Percentiles rank a stretch among this genome's conserved stretches.
Conservation (phyloP, 1,140 invertebrate genomes). For the Brachionus sp. region DNA sequence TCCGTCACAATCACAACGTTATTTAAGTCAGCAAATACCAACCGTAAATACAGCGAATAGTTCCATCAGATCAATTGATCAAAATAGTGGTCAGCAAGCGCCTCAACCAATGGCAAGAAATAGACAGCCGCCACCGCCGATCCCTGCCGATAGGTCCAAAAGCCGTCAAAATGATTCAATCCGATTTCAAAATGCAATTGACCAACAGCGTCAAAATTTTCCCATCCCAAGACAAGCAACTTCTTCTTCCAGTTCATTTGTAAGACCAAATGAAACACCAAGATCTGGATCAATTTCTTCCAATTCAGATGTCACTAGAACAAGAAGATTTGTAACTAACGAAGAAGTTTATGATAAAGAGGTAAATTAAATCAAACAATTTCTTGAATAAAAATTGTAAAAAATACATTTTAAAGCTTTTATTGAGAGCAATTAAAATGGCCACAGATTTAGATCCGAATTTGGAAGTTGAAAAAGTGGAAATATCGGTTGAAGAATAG, state of each 20-base stretch:
- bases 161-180: background rate
- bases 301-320: background rate
- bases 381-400: background rate
- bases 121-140: conserved; percentile 13
- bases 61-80: background rate
- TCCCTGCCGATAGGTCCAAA: conserved; percentile 6
- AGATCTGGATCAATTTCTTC: conserved; percentile 3
- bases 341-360: conserved; percentile 20
- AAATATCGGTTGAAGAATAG: conserved; percentile 32
- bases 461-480: conserved; percentile 38
- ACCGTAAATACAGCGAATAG: background rate
- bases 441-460: conserved; percentile 37
- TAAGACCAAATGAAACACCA: conserved; percentile 8
- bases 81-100: background rate
- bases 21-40: background rate
- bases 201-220: background rate
- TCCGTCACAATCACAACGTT: background rate
- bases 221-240: background rate
- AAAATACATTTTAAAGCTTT: background rate
- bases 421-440: conserved; percentile 33
- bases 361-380: background rate
- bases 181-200: background rate
- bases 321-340: background rate
- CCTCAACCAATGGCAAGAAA: background rate
- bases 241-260: background rate